Evolutionary conservation across 2,797 vertebrate species (phyloP), one percentile per base, ranked within the genome.

Genomic region (Melanotaenia pygmaea): DNA sequence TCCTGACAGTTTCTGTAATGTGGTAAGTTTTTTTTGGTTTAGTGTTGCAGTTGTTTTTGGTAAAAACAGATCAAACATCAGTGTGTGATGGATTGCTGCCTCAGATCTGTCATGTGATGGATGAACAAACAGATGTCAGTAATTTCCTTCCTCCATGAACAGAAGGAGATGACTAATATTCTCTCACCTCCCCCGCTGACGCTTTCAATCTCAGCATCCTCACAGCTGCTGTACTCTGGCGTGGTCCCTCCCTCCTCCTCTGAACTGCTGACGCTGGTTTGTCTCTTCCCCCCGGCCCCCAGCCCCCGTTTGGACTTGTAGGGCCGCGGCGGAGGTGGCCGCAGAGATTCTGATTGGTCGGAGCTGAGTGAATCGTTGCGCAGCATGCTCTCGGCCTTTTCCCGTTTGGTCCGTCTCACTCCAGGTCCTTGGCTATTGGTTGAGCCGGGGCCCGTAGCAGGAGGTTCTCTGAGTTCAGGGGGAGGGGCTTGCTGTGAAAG

Each of bases 171-270:
- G 58, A 79, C 35, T 34, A 74, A 59, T 59, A 12, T 14, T 50
- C 24, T 77, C 94, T 95, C 89, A 98, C 97, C 98, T 96, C 98
- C 96, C 91, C 99, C 98, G 81, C 97, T 98, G 91, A 98, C 93
- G 77, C 97, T 99, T 93, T 99, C 97, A 64, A 98, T 97, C 94
- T 99, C 97, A 56, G 96, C 97, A 79, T 99, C 98, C 87, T 99
- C 98, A 85, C 97, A 98, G 94, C 97, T 99, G 88, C 96, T 98
- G 94, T 98, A 99, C 94, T 99, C 98, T 0, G 98, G 98, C 58
- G 98, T 98, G 59, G 97, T 98, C 77, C 96, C 97, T 43, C 95
- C 97, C 89, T 99, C 98, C 89, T 99, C 98, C 92, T 99, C 98
- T 0, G 98, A 99, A 88, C 98, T 99, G 95, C 98, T 99, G 91